Base-by-base conservation (phyloP, 2,797 vertebrate species). In the Prunella strophiata region DNA sequence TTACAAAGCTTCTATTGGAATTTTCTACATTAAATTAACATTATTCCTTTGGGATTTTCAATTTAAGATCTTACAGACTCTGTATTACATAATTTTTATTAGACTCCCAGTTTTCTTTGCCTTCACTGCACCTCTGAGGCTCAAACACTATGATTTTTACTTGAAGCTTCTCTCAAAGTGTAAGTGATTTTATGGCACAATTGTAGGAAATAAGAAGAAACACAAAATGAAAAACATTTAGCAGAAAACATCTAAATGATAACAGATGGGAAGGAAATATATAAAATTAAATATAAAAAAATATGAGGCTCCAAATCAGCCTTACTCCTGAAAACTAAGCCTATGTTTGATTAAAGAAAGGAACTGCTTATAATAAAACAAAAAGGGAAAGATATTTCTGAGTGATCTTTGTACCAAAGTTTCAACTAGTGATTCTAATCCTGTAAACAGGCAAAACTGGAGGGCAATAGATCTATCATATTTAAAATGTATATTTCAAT, bases 21-120 rank as follows among this genome's bases (percentile, higher is more conserved):
- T 87, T 94, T 86, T 87, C 10, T 75, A 67, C 1, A 1, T 86
- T 90, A 88, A 85, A 81, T 84, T 93, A 91, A 29, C 17, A 51
- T 94, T 91, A 88, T 90, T 94, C 75, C 26, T 86, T 16, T 13
- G 59, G 23, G 55, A 93, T 73, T 94, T 96, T 85, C 93, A 95
- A 93, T 91, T 88, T 91, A 86, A 82, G 48, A 63, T 59, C 27
- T 47, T 86, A 62, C 36, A 68, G 73, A 40, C 15, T 88, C 47
- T 72, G 3, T 58, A 52, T 58, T 68, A 84, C 80, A 70, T 63
- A 47, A 43, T 71, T 90, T 80, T 92, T 86, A 73, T 91, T 82
- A 81, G 51, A 67, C 7, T 84, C 11, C 10, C n/a, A 2, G 4
- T 73, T 95, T 91, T 50, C 40, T 93, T 80, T 77, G 42, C 27